These are phyloP conservation scores for Anoplopoma fimbria DNA, from an alignment of 2,113 vertebrate genomes.

Conservation along the genomic window DNA sequence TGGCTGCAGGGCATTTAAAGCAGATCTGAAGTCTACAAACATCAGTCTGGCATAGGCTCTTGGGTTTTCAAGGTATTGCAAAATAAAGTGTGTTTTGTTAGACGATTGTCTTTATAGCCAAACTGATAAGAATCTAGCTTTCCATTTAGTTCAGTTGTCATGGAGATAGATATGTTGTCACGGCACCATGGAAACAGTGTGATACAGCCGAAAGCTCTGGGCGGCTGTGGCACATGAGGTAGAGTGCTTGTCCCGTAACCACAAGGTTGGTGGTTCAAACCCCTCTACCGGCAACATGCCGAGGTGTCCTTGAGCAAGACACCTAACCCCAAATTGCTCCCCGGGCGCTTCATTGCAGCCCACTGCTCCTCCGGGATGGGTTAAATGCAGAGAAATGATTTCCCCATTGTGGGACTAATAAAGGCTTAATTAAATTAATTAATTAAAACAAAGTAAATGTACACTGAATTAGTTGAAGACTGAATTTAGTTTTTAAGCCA, in stretches of 20 bases:
- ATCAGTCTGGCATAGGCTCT: neutral
- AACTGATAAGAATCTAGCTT: neutral
- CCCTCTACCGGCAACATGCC: too few species aligned
- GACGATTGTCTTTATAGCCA: neutral
- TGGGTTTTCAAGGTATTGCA: neutral
- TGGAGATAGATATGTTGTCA: neutral
- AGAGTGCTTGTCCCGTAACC: too few species aligned
- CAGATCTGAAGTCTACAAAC: neutral
- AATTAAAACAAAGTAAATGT: neutral
- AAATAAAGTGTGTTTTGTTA: neutral
- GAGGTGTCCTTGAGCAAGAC: too few species aligned
- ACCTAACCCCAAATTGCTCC: too few species aligned
- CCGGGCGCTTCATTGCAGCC: too few species aligned
- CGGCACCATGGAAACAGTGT: neutral
- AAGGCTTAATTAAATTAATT: too few species aligned
- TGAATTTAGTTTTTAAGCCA: neutral
- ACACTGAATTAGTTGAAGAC: neutral
- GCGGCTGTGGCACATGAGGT: too few species aligned
- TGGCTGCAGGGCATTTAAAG: neutral
- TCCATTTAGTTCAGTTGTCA: neutral
- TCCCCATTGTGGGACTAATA: too few species aligned
- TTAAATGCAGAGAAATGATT: too few species aligned
- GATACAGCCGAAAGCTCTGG: neutral
- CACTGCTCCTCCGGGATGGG: too few species aligned
- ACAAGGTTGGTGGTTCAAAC: too few species aligned